phyloP scores from a whole-genome alignment of 2,888 invertebrate genomes.

The Lysandra bellargus region DNA sequence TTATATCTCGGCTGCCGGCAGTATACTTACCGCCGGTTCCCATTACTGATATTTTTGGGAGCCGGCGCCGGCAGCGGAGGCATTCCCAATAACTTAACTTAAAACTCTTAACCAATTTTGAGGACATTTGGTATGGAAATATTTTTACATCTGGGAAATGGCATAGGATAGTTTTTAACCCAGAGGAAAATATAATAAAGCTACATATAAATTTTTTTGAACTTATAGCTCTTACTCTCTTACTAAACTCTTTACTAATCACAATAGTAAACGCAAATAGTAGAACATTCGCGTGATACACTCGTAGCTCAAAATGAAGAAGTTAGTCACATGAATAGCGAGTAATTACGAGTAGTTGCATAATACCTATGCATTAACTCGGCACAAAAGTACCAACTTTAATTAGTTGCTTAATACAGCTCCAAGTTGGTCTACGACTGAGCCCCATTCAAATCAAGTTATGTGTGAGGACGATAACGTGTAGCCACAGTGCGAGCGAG shows the following conservation, averaged over 20 bases:
- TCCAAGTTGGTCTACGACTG: slow-evolving; percentile 50
- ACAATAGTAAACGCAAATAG: neutral
- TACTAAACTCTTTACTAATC: neutral
- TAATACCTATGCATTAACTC: slow-evolving; percentile 45
- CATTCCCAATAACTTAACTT: too few relatives aligned
- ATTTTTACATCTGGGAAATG: too few relatives aligned
- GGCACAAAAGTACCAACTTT: slow-evolving; percentile 56
- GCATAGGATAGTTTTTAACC: too few relatives aligned
- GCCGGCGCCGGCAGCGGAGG: too few relatives aligned
- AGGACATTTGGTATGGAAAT: too few relatives aligned
- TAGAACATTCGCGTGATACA: neutral
- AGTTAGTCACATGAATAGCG: slow-evolving; percentile 38
- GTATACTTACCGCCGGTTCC: too few relatives aligned
- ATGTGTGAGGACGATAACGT: slow-evolving; percentile 57
- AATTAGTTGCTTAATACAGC: slow-evolving; percentile 58
- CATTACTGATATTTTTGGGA: too few relatives aligned
- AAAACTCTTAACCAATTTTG: too few relatives aligned
- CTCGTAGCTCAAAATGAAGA: slow-evolving; percentile 31
- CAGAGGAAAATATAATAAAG: too few relatives aligned
- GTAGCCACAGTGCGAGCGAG: slow-evolving; percentile 38
- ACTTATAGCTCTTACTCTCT: too few relatives aligned
- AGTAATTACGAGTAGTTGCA: slow-evolving; percentile 43
- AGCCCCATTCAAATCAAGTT: slow-evolving; percentile 55
- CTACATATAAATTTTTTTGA: too few relatives aligned
- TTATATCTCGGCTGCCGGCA: too few relatives aligned